Evolutionary conservation across 2,797 vertebrate genomes (phyloP), one percentile per base, ranked within the genome.

Genomic region (Xyrichtys novacula): DNA sequence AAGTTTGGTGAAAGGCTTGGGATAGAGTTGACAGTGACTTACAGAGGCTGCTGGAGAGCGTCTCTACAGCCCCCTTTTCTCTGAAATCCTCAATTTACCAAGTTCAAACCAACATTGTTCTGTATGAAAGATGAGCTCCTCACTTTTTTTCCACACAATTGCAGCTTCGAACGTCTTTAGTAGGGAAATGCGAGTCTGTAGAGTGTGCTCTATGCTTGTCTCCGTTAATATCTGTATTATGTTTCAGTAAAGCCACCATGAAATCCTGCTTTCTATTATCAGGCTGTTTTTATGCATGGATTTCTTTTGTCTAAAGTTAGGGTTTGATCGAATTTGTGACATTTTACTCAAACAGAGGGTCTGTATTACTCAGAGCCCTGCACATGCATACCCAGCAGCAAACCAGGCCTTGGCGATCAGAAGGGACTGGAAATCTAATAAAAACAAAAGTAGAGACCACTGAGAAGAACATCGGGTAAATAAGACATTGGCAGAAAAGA

Each of bases 261-360:
- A 74, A 73, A 76, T 78, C 59, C 65, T 53, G 32, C 73, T 79
- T 63, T n/a, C 46, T 42, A 43, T 62, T 66, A 71, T 70, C 60
- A 55, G 49, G 4, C 43, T 40, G 11, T 17, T 29, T 58, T 32
- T 42, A 44, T 40, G 46, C 5, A 48, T 64, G n/a, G 0, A 6
- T 72, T 52, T 19, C 14, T 54, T 53, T 25, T 62, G 19, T 59
- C 38, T 43, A 46, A 61, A 80, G 75, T 42, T 58, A 16, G 29
- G 4, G 60, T 69, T 65, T 47, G 44, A 60, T 56, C 17, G 44
- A 48, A 40, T 64, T 70, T 54, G 12, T 49, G 4, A 47, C 3
- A 25, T 44, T 26, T 44, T 55, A 42, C 8, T 28, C n/a, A 26
- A 31, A 6, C 15, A 26, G 43, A 49, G 3, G 22, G 20, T 42